These are phyloP conservation scores for Phrynocephalus versicolor DNA, from an alignment of 2,113 vertebrate genomes.

Conservation along the genomic window DNA sequence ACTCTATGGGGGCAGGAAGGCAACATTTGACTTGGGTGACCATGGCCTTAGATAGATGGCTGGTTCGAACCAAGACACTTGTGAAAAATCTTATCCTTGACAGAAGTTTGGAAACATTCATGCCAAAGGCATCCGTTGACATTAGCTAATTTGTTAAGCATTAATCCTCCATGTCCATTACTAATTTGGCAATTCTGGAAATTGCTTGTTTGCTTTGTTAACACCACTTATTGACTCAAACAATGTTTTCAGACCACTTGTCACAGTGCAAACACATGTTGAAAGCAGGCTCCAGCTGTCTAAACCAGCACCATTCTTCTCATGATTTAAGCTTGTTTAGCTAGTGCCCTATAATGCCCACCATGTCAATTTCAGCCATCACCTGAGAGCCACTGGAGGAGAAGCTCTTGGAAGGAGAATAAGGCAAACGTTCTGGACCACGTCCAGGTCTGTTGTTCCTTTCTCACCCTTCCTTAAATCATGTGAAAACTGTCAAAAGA, in stretches of 20 bases:
- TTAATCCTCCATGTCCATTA: background rate
- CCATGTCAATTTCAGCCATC: conserved; percentile 42
- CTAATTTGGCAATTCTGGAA: conserved; percentile 13
- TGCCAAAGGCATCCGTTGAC: background rate
- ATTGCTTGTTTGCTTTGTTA: conserved; percentile 27
- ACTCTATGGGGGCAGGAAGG: too few species aligned
- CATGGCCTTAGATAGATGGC: background rate
- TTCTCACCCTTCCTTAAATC: conserved; percentile 18
- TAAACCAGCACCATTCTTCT: conserved; percentile 33
- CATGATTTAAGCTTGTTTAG: conserved; percentile 19
- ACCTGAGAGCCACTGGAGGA: conserved; percentile 49
- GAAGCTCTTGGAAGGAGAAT: conserved; percentile 20
- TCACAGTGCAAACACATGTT: conserved; percentile 10
- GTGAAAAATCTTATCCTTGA: background rate
- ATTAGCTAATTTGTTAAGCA: background rate
- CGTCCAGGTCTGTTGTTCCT: conserved; percentile 44
- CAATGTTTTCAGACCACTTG: conserved; percentile 25
- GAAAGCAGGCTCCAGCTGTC: background rate
- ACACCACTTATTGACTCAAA: conserved; percentile 32
- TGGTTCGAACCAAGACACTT: background rate
- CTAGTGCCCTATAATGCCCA: conserved; percentile 42
- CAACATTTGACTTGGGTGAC: too few species aligned
- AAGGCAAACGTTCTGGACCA: conserved; percentile 47
- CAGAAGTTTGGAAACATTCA: background rate
- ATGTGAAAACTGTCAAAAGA: conserved; percentile 54